Percentiles rank a stretch among this genome's conserved stretches.
Conservation (phyloP, 1,140 invertebrate genomes). For the Druon quercuslanigerum region DNA sequence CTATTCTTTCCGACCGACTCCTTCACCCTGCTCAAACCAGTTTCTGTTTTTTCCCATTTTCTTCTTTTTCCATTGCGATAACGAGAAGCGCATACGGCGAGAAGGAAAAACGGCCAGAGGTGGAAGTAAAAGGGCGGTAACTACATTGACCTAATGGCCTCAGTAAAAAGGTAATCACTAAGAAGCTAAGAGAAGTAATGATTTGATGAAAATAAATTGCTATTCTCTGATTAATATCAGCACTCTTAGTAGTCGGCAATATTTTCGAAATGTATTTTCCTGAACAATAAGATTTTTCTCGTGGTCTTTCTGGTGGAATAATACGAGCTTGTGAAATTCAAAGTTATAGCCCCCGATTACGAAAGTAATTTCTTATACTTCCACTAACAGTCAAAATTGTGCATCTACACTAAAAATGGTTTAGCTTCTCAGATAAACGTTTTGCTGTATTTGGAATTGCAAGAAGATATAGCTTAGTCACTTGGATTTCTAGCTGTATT, state of each 20-base stretch:
- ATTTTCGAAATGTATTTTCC: background rate
- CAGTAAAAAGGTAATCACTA: constrained; percentile 28
- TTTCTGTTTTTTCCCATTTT: background rate
- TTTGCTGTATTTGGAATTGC: no score
- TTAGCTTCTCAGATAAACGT: no score
- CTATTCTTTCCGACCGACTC: background rate
- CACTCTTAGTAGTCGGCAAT: background rate
- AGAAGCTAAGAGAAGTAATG: background rate
- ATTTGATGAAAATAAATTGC: constrained; percentile 24
- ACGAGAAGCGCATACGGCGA: background rate
- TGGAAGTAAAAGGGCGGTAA: background rate
- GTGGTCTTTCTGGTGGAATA: no score
- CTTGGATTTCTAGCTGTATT: no score
- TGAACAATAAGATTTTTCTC: background rate
- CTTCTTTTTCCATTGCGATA: background rate
- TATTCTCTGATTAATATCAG: constrained; percentile 3
- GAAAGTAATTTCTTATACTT: no score
- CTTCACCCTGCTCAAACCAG: background rate
- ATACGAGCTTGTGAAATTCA: no score
- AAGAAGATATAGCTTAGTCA: no score
- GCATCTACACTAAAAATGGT: no score
- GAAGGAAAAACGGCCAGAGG: background rate
- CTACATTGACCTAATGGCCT: constrained; percentile 18
- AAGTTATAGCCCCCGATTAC: no score
- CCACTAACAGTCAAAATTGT: no score